Evolutionary conservation across 2,797 vertebrate species (phyloP).

Genomic region (Toxotes lorentzi): DNA sequence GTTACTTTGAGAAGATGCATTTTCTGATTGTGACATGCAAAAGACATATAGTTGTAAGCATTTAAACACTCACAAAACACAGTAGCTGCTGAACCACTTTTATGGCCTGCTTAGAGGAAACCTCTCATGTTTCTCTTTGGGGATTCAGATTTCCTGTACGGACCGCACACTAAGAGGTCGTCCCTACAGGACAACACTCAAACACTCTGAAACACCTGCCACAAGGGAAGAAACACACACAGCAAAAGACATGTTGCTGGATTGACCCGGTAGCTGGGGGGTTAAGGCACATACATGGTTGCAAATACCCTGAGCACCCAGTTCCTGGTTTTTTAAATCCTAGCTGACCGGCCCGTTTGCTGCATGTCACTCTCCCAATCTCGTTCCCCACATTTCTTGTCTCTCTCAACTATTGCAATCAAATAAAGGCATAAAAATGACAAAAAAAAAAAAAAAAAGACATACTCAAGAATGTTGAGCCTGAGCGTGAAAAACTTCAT

Average conservation of each 20-base stretch:
- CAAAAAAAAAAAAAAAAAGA: too few species aligned
- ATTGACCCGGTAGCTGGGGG: too few species aligned
- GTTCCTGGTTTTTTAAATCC: too few species aligned
- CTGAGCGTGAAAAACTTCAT: slow-evolving; percentile 40
- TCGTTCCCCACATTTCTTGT: too few species aligned
- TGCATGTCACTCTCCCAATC: too few species aligned
- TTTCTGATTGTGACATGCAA: not conserved
- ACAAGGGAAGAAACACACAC: slow-evolving; percentile 21
- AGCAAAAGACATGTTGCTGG: slow-evolving; percentile 26
- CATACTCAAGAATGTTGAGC: slow-evolving; percentile 31
- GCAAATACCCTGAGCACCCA: too few species aligned
- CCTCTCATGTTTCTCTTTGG: slow-evolving; percentile 18
- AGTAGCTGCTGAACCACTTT: not conserved
- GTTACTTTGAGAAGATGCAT: not conserved
- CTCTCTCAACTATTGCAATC: too few species aligned
- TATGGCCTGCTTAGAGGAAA: not conserved
- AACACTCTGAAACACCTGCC: slow-evolving; percentile 31
- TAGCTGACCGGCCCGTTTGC: too few species aligned
- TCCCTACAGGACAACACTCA: slow-evolving; percentile 18
- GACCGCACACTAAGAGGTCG: slow-evolving; percentile 8
- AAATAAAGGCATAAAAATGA: too few species aligned
- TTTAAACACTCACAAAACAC: not conserved
- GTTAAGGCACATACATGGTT: too few species aligned
- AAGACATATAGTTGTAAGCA: not conserved
- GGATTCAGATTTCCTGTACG: slow-evolving; percentile 20